Evolutionary conservation across 2,797 vertebrate genomes (phyloP).

Genomic region (Aldrovandia affinis): DNA sequence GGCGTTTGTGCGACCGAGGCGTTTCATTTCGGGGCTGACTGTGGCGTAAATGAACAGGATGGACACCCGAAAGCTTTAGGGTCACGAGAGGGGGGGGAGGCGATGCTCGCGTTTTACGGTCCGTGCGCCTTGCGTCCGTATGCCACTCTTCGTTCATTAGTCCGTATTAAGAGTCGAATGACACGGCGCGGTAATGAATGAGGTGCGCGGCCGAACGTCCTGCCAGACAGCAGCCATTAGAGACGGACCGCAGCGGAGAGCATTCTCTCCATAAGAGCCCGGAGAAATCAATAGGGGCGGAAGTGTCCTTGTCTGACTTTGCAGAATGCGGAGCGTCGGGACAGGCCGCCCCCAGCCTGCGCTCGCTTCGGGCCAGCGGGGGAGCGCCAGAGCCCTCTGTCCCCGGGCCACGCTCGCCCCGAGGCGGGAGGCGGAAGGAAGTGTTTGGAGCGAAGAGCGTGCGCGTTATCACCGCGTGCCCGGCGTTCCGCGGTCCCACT

Average conservation of each 20-base stretch:
- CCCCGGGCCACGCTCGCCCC: too few relatives aligned
- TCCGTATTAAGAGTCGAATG: conserved; percentile 6
- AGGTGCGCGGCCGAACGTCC: conserved; percentile 24
- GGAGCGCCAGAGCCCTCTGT: neutral
- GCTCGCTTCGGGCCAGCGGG: neutral
- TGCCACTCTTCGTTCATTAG: neutral
- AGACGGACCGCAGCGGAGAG: conserved; percentile 25
- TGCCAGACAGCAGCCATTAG: conserved; percentile 16
- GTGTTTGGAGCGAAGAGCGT: conserved; percentile 23
- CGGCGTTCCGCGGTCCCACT: neutral
- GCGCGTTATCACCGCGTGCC: conserved; percentile 23
- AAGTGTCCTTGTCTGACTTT: conserved; percentile 45
- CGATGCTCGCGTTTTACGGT: neutral
- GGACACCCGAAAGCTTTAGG: neutral
- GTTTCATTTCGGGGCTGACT: neutral
- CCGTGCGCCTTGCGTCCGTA: neutral
- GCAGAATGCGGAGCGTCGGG: conserved; percentile 30
- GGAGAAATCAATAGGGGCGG: conserved; percentile 50
- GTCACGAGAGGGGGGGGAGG: neutral
- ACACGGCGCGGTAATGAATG: conserved; percentile 26
- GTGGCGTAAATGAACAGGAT: neutral
- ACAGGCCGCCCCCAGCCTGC: neutral
- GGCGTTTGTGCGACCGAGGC: neutral
- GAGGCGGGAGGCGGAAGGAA: conserved; percentile 30
- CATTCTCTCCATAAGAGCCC: conserved; percentile 27